Base-by-base conservation (phyloP, 2,888 invertebrate genomes). In the Himalopsyche japonica region DNA sequence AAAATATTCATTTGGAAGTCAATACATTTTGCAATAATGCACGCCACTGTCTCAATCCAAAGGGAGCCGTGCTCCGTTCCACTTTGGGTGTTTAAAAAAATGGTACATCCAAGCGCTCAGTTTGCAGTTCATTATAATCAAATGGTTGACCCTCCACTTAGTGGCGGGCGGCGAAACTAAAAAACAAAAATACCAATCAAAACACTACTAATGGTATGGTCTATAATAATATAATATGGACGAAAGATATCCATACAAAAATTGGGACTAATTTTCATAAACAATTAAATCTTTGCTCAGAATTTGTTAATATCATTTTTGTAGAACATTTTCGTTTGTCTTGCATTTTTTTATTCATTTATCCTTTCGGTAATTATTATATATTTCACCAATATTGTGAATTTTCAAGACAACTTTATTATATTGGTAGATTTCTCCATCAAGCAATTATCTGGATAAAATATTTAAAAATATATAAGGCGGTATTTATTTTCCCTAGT, bases 91-190 rank as follows among this genome's bases (percentile, higher is more conserved):
- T 32, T 79, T 32, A 79, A 79, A 79, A 70, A 70, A 70, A 70
- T 70, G 70, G 70, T 70, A 70, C 70, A 70, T 70, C 70, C 27
- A 80, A 80, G 32, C 80, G 57, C 30, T 32, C 57, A 80, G 80
- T 80, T 80, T 57, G 80, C 80, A 80, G 80, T 80, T 80, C 80
- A 80, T 80, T 80, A 80, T 70, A 70, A 57, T 80, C 57, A 57
- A 70, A 70, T 32, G 80, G 80, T 80, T 80, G 80, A 80, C 80
- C 80, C 80, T 80, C 80, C 80, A 80, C 80, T 80, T 80, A 80
- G 57, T 70, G 70, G 70, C 70, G 70, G 70, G 70, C 80, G 80
- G 80, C 57, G 57, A 57, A 47, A 79, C n/a, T 49, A 27, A 79
- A 79, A 47, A 47, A 47, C 43, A 43, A 79, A 79, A 48, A 48